Percentiles rank a stretch among this genome's conserved stretches.
phyloP scores from a whole-genome alignment of 1,140 invertebrate genomes.

The Ostrea denselamellosa region DNA sequence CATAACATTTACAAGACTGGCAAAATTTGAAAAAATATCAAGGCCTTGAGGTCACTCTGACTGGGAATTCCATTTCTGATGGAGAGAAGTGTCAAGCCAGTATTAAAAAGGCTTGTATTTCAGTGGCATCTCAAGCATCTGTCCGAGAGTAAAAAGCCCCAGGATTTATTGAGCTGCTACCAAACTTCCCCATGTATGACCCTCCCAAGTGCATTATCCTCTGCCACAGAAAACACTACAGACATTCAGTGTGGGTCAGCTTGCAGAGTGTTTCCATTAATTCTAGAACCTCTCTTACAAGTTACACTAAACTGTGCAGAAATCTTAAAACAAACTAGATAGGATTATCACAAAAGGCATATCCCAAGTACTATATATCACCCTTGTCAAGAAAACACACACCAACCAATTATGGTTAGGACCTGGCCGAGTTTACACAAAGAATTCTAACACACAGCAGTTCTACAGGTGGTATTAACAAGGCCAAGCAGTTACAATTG shows the following conservation, averaged over 20 bases:
- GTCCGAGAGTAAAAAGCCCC: conserved; percentile 27
- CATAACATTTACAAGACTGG: conserved; percentile 35
- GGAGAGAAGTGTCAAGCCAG: conserved; percentile 31
- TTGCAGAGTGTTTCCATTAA: neutral
- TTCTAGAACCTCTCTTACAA: conserved; percentile 5
- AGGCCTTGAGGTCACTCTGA: conserved; percentile 22
- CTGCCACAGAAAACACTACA: conserved; percentile 17
- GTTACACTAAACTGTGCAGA: neutral
- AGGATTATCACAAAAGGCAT: conserved; percentile 14
- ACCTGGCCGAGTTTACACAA: conserved; percentile 25
- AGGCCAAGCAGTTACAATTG: conserved; percentile 28
- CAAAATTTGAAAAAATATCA: conserved; percentile 30
- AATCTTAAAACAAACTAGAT: neutral
- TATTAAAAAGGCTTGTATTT: conserved; percentile 36
- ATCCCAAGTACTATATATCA: neutral
- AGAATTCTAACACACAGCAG: conserved; percentile 20
- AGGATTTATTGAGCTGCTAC: conserved; percentile 31
- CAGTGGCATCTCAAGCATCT: conserved; percentile 36
- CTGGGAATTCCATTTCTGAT: conserved; percentile 10
- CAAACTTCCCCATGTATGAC: neutral
- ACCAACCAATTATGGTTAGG: neutral
- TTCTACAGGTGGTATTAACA: conserved; percentile 26
- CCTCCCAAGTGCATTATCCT: conserved; percentile 10
- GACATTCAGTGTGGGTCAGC: neutral
- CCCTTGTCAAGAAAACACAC: neutral